These are phyloP conservation scores for Radopholus similis DNA, from an alignment of 1,140 invertebrate genomes.

Conservation along the genomic window DNA sequence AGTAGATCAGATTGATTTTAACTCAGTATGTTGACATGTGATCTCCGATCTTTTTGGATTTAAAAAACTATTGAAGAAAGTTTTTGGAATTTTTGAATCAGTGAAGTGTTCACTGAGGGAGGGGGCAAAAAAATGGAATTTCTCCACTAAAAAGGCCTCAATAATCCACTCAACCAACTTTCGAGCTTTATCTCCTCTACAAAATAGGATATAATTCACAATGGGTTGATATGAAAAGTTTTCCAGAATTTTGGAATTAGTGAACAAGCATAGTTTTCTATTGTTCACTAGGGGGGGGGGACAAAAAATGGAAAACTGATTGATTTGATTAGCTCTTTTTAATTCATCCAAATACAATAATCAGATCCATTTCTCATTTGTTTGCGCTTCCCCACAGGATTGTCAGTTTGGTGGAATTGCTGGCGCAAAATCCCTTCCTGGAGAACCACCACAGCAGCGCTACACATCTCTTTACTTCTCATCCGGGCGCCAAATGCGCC, in stretches of 20 bases:
- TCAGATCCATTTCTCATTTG: no score
- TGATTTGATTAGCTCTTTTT: neutral
- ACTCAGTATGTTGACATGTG: neutral
- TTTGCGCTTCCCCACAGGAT: no score
- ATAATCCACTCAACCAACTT: no score
- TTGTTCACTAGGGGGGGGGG: no score
- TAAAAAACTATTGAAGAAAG: slow-evolving; percentile 21
- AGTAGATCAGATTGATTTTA: slow-evolving; percentile 16
- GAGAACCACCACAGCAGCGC: neutral
- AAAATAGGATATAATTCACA: no score
- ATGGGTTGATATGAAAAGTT: no score
- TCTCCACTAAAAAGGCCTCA: no score
- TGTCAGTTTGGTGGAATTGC: neutral
- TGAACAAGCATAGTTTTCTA: no score
- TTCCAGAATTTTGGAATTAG: no score
- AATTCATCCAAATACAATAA: no score
- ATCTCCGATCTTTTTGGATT: neutral
- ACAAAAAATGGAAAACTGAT: neutral
- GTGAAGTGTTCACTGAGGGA: neutral
- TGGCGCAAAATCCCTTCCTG: neutral
- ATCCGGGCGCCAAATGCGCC: slow-evolving; percentile 9
- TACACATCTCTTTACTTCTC: neutral
- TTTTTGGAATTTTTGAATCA: slow-evolving; percentile 10
- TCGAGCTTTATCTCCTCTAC: no score
- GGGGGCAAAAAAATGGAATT: no score